phyloP scores from a whole-genome alignment of 2,113 vertebrate species.

The Chrysochloris asiatica region DNA sequence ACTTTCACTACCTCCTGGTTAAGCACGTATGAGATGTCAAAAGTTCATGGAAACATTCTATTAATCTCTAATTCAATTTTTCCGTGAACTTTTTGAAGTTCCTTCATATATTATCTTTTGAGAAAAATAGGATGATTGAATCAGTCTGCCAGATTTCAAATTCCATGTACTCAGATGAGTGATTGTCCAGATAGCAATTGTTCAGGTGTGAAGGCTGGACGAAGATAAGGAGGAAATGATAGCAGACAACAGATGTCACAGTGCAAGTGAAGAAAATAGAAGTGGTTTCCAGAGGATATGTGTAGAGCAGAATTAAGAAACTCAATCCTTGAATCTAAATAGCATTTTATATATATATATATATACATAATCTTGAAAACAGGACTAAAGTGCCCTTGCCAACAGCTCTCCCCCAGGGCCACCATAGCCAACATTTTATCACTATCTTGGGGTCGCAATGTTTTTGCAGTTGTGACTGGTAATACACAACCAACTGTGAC shows the following conservation, averaged over 20 bases:
- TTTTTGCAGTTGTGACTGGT: background rate
- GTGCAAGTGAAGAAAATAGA: background rate
- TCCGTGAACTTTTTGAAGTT: too few species aligned
- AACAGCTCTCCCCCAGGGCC: accelerated
- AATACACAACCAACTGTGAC: background rate
- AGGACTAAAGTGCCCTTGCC: background rate
- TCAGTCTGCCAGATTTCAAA: background rate
- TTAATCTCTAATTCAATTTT: too few species aligned
- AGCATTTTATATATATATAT: too few species aligned
- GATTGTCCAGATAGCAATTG: accelerated
- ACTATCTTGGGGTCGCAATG: too few species aligned
- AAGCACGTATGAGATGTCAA: too few species aligned
- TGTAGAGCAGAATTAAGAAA: accelerated
- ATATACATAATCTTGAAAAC: too few species aligned
- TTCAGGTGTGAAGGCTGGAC: background rate
- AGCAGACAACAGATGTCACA: accelerated
- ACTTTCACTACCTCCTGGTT: too few species aligned
- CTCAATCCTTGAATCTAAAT: accelerated
- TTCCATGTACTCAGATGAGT: background rate
- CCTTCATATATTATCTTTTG: background rate
- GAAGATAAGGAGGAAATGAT: accelerated
- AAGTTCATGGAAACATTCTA: too few species aligned
- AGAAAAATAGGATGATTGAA: background rate
- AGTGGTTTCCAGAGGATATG: accelerated
- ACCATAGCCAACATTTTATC: accelerated